Conservation (phyloP, 2,797 vertebrate genomes). For the Sebastes baramenuke region DNA sequence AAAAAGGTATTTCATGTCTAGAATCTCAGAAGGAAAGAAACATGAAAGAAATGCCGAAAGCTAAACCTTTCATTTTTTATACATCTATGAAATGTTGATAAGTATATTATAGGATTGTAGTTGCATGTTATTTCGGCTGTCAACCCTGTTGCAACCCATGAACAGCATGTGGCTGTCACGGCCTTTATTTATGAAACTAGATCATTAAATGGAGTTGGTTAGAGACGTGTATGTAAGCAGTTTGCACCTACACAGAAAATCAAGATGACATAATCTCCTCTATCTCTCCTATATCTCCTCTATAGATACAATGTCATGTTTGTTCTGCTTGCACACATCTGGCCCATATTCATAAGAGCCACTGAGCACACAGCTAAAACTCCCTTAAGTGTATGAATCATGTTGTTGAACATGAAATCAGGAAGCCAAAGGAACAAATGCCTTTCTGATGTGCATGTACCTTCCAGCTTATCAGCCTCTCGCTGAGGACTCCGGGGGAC, state of each 20-base stretch:
- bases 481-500: neutral
- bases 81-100: neutral
- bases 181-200: neutral
- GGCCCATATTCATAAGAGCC: neutral
- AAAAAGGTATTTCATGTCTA: neutral
- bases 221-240: neutral
- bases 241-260: neutral
- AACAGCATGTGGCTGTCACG: slow-evolving; percentile 1
- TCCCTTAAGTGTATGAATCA: neutral
- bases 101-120: neutral
- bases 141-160: neutral
- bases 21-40: neutral
- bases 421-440: neutral
- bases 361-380: neutral
- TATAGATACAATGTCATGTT: neutral
- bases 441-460: neutral
- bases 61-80: neutral
- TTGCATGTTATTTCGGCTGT: neutral
- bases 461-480: slow-evolving; percentile 10
- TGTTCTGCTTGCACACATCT: neutral
- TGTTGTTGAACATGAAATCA: neutral
- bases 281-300: neutral
- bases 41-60: neutral
- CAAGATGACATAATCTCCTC: neutral
- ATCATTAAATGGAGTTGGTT: neutral